Evolutionary conservation across 2,113 vertebrate species (phyloP), one percentile per base, ranked within the genome.

Genomic region (Ramphastos sulfuratus): DNA sequence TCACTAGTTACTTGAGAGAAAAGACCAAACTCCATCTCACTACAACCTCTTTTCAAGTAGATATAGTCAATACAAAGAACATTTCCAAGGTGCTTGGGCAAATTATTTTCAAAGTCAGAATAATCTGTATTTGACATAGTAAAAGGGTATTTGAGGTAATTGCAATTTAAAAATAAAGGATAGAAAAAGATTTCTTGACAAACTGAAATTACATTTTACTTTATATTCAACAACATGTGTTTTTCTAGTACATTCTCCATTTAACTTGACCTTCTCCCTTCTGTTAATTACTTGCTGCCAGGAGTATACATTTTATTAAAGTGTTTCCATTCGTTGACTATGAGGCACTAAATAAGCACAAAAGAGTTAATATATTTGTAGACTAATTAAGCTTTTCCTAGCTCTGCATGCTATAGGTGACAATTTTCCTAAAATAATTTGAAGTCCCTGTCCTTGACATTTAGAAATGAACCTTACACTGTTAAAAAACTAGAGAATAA

Each of bases 191-290:
- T 44, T 74, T 85, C 31, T 30, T 64, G 31, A 37, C 37, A 93
- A 83, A 66, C 28, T 71, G 54, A 81, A 86, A 87, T 31, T 64
- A 60, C 10, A 67, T 80, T 87, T 48, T 78, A 85, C 54, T 94
- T 94, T 37, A 77, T 81, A 75, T 78, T 77, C 50, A 75, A 74
- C 8, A 91, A 76, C 48, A 52, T 56, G 17, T 79, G 35, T 87
- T 94, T 93, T 93, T 63, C 87, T 48, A 82, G 63, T 79, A 75
- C 55, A 59, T 90, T 94, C 70, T 30, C 24, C 73, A 82, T 95
- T 92, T 91, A 89, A 78, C 69, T 3, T 92, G 91, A 78, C 89
- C 85, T 92, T 95, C 88, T 90, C 33, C 82, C 79, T 96, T 95
- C 90, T 92, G 71, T 65, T 94, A 90, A 92, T 90, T 80, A 35